Percentiles rank a stretch among this genome's conserved stretches.
These are phyloP conservation scores for Paracentrotus lividus DNA, from an alignment of 53 echinoderm and acorn worm genomes.

Conservation along the genomic window DNA sequence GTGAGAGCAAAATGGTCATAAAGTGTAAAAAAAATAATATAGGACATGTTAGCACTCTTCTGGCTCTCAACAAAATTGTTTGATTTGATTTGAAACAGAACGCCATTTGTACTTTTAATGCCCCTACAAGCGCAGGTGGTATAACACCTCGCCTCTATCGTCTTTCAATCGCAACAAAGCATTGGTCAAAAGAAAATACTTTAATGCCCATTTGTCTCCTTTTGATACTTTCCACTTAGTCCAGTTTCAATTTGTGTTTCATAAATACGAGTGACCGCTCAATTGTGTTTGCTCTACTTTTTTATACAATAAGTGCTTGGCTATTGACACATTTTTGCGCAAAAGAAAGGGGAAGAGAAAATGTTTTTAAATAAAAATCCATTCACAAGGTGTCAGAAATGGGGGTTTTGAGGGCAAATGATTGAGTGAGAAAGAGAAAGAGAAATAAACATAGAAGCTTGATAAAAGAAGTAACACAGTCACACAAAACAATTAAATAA, in stretches of 20 bases:
- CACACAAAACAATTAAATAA: no score
- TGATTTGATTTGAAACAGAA: neutral
- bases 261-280: conserved; percentile 28
- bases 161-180: neutral
- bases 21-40: no score
- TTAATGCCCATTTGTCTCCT: conserved; percentile 6
- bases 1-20: no score
- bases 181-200: neutral
- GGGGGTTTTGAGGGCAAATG: neutral
- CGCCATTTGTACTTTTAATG: conserved; percentile 25
- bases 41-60: no score
- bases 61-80: neutral
- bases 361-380: neutral
- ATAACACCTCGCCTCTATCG: neutral
- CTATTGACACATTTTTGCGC: conserved; percentile 14
- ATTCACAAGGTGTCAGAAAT: conserved; percentile 34
- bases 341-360: neutral
- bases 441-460: no score
- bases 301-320: neutral
- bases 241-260: neutral
- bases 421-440: neutral
- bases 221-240: conserved; percentile 16
- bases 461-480: no score
- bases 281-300: conserved; percentile 40
- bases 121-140: conserved; percentile 9